These are phyloP conservation scores for Dendrocincla fuliginosa DNA, from an alignment of 2,797 vertebrate genomes.

Conservation along the genomic window DNA sequence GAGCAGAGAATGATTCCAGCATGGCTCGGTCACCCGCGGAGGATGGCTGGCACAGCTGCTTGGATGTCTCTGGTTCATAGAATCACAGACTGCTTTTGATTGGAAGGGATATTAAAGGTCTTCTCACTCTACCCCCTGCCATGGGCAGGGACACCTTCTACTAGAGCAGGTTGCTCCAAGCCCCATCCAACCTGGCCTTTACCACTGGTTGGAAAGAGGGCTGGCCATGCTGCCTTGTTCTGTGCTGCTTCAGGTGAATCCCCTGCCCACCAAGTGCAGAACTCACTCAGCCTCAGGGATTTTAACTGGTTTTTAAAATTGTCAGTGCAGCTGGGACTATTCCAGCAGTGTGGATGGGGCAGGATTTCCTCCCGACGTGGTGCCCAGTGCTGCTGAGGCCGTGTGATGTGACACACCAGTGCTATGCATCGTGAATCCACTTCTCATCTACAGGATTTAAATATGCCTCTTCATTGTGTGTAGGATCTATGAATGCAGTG, in stretches of 20 bases:
- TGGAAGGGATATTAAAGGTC: background rate
- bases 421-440: rapidly evolving
- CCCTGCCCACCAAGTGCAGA: background rate
- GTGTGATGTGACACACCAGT: background rate
- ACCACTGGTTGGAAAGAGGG: background rate
- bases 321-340: background rate
- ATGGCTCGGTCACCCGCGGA: background rate
- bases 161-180: background rate
- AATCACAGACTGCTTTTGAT: background rate
- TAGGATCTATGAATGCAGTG: background rate
- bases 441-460: background rate
- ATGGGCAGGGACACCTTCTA: background rate
- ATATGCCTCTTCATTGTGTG: background rate
- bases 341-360: conserved; percentile 2
- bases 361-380: background rate
- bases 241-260: background rate
- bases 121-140: background rate
- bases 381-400: background rate
- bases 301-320: background rate
- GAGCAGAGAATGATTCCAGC: background rate
- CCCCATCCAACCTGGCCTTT: background rate
- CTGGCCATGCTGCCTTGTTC: rapidly evolving
- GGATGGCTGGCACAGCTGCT: background rate
- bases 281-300: background rate
- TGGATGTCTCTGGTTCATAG: background rate